Conservation (phyloP, 2,888 invertebrate species). For the Gymnosoma rotundatum region DNA sequence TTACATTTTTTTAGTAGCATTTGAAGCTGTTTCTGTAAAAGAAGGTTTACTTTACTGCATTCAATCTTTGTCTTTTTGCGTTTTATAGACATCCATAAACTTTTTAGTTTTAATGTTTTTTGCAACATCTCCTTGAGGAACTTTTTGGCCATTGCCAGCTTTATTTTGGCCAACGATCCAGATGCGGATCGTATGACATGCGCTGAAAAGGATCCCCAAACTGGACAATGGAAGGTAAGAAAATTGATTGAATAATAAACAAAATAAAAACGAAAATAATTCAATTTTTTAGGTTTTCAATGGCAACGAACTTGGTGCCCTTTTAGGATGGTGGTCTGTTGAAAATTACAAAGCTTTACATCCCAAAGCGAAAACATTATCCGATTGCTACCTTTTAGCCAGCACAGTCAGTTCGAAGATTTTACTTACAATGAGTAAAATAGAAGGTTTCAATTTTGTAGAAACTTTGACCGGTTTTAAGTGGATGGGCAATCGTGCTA, state of each 20-base stretch:
- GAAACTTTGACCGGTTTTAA: slow-evolving; percentile 99
- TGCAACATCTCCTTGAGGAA: too few relatives aligned
- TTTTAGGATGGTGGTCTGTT: slow-evolving; percentile 97
- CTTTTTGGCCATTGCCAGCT: too few relatives aligned
- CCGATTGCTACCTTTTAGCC: slow-evolving; percentile 91
- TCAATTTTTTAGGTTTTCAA: slow-evolving; percentile 85
- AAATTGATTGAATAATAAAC: neutral
- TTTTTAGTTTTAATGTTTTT: too few relatives aligned
- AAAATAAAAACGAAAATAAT: neutral
- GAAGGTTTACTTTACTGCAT: too few relatives aligned
- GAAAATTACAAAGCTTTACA: slow-evolving; percentile 83
- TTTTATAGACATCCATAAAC: too few relatives aligned
- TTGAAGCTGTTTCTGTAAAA: too few relatives aligned
- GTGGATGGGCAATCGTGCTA: slow-evolving; percentile 97
- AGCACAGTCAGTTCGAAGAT: slow-evolving; percentile 99
- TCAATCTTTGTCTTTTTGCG: too few relatives aligned
- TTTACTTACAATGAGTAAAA: slow-evolving; percentile 89
- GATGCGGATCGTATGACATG: slow-evolving; percentile 98
- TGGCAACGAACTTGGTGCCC: slow-evolving; percentile 97
- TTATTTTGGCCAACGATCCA: slow-evolving; percentile 98
- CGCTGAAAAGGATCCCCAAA: slow-evolving; percentile 89
- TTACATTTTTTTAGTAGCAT: too few relatives aligned
- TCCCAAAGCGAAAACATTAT: slow-evolving; percentile 81
- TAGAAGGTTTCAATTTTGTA: slow-evolving; percentile 89
- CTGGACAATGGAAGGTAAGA: slow-evolving; percentile 75